Conservation (phyloP, 2,113 vertebrate genomes). For the Otolemur garnettii region DNA sequence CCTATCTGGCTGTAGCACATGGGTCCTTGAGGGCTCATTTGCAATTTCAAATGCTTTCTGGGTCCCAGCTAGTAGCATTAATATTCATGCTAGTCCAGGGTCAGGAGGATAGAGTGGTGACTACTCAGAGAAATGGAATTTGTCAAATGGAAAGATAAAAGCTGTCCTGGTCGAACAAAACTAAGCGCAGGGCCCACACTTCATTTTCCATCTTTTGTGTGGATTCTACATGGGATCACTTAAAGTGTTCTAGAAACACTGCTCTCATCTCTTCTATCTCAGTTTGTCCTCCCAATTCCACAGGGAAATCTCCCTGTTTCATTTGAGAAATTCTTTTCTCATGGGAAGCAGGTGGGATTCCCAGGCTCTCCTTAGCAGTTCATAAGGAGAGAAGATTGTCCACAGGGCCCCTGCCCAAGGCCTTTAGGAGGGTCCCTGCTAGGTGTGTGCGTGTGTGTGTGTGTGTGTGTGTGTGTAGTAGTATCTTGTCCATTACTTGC, state of each 20-base stretch:
- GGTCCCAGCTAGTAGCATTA: not conserved
- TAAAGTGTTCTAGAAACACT: not conserved
- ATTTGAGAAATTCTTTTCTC: not conserved
- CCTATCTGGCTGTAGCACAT: not conserved
- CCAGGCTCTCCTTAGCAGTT: not conserved
- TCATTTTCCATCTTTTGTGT: not conserved
- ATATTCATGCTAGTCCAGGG: not conserved
- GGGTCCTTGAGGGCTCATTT: not conserved
- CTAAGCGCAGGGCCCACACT: not conserved
- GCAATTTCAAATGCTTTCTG: not conserved
- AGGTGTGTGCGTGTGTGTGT: not conserved
- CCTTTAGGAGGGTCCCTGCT: not conserved
- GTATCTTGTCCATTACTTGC: not conserved
- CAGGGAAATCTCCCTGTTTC: no score
- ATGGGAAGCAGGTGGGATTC: not conserved
- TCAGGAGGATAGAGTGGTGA: not conserved
- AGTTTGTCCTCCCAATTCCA: not conserved
- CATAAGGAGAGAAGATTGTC: fast-evolving
- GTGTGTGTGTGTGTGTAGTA: not conserved
- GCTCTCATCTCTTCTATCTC: not conserved
- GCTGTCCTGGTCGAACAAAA: not conserved
- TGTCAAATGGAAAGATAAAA: not conserved
- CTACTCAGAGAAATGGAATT: not conserved
- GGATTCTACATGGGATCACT: not conserved
- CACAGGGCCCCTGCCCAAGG: not conserved